Conservation (phyloP, 2,797 vertebrate genomes). For the Dallia pectoralis region DNA sequence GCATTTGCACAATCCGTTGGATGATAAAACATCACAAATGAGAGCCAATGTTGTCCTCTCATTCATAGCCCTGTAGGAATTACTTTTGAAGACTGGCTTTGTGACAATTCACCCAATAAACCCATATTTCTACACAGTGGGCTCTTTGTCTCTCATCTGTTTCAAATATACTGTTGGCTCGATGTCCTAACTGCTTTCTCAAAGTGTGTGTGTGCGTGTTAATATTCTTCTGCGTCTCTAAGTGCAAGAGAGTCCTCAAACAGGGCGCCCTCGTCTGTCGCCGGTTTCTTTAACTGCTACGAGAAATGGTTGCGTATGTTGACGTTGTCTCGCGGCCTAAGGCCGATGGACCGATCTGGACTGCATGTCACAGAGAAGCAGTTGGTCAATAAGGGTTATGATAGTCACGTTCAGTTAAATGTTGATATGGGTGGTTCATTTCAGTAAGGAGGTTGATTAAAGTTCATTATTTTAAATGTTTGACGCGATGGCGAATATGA, state of each 20-base stretch:
- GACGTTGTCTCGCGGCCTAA: conserved; percentile 4
- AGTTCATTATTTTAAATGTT: neutral
- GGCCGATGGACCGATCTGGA: neutral
- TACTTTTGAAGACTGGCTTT: conserved; percentile 45
- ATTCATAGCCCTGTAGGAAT: conserved; percentile 28
- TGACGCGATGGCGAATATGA: neutral
- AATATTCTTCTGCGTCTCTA: conserved; percentile 26
- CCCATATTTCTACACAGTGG: neutral
- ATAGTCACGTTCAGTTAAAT: conserved; percentile 11
- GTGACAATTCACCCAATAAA: conserved; percentile 23
- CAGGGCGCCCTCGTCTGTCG: conserved; percentile 10
- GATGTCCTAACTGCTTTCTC: conserved; percentile 2
- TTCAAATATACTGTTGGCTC: conserved; percentile 13
- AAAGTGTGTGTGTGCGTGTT: neutral
- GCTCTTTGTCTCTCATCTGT: conserved; percentile 18
- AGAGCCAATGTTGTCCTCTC: neutral
- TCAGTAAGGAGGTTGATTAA: conserved; percentile 12
- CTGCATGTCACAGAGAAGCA: conserved; percentile 7
- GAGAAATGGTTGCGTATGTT: conserved; percentile 14
- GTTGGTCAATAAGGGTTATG: conserved; percentile 23
- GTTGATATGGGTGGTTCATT: conserved; percentile 4
- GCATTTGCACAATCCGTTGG: neutral
- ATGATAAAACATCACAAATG: neutral
- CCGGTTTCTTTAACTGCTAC: conserved; percentile 38
- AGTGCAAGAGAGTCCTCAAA: conserved; percentile 36